These are phyloP conservation scores for Eupithecia abbreviata DNA, from an alignment of 2,888 invertebrate species.

Conservation along the genomic window DNA sequence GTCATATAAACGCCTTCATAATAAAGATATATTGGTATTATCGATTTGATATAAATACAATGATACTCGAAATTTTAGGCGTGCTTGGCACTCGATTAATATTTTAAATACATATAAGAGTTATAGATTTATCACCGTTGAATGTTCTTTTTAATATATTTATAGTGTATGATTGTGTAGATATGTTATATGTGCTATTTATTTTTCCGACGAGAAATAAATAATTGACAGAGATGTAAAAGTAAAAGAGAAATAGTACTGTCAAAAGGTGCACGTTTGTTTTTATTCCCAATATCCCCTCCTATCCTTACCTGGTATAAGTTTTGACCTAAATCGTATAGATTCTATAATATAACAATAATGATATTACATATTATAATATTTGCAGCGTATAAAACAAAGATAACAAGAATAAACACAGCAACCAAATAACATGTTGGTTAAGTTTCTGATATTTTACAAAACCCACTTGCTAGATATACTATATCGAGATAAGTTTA, in stretches of 20 bases:
- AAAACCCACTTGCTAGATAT: background rate
- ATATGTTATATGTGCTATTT: constrained; percentile 55
- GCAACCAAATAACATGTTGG: background rate
- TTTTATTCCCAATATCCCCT: constrained; percentile 55
- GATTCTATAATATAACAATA: background rate
- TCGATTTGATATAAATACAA: constrained; percentile 38
- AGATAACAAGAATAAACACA: background rate
- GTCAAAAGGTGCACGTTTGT: constrained; percentile 75
- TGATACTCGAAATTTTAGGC: constrained; percentile 27
- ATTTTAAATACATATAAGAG: constrained; percentile 55
- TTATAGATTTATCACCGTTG: constrained; percentile 57
- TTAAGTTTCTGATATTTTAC: too few relatives aligned
- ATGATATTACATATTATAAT: background rate
- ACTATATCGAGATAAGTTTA: background rate
- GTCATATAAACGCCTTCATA: constrained; percentile 56
- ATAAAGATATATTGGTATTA: constrained; percentile 33
- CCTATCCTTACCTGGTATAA: constrained; percentile 51
- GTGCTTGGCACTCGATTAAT: constrained; percentile 33
- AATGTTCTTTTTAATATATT: constrained; percentile 65
- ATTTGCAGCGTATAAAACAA: background rate
- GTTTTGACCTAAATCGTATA: constrained; percentile 49
- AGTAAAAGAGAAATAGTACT: constrained; percentile 63
- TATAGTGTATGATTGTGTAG: constrained; percentile 64
- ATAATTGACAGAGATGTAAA: constrained; percentile 62
- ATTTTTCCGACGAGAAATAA: constrained; percentile 70